These are phyloP conservation scores for Calypte anna DNA, from an alignment of 2,113 vertebrate genomes.

Conservation along the genomic window DNA sequence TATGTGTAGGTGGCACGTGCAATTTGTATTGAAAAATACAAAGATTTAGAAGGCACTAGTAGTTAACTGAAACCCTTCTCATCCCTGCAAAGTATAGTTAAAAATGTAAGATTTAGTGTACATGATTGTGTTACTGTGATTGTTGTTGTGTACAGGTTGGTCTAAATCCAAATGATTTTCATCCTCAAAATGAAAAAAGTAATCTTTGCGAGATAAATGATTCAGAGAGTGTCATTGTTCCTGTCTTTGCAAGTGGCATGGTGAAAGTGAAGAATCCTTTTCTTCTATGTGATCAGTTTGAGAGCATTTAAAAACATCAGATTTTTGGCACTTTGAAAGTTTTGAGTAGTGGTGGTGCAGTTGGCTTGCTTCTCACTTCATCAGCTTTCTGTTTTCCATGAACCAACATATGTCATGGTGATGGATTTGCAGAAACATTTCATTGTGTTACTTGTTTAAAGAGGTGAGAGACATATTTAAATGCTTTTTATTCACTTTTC, in stretches of 20 bases:
- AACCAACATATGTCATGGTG: neutral
- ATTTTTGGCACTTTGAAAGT: neutral
- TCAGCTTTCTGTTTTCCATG: neutral
- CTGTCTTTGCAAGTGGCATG: neutral
- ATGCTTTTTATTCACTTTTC: neutral
- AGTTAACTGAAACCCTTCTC: neutral
- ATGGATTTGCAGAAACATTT: neutral
- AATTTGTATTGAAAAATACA: neutral
- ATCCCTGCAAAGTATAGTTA: neutral
- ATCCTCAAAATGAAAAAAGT: neutral
- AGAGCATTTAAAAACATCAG: neutral
- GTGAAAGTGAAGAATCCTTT: neutral
- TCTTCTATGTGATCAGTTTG: neutral
- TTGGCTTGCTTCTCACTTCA: neutral
- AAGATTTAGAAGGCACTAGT: neutral
- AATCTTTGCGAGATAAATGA: neutral
- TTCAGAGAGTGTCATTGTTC: neutral
- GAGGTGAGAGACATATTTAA: neutral
- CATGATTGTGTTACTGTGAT: neutral
- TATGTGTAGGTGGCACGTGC: neutral
- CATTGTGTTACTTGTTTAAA: neutral
- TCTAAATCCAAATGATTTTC: neutral
- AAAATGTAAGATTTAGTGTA: neutral
- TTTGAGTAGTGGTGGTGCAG: neutral
- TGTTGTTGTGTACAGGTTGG: fast-evolving